Evolutionary conservation across 1,140 invertebrate genomes (phyloP), one percentile per base, ranked within the genome.

Genomic region (Zaprionus nigranus): DNA sequence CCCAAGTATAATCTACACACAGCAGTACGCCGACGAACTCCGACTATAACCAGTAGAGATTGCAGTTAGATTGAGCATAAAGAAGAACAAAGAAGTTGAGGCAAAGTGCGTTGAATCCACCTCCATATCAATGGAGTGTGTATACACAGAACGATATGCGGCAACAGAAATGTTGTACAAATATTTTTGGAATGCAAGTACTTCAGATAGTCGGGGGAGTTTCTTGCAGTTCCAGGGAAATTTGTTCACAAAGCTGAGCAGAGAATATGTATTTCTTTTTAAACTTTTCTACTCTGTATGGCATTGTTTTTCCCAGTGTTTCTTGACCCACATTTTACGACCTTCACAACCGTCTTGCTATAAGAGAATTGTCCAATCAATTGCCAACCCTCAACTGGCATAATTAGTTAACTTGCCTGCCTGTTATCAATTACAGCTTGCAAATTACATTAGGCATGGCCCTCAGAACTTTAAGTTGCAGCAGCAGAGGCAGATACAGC

Each of bases 341-440:
- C 72, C 66, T 71, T 63, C 7, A 7, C 28, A 60, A 26, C 30
- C 62, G 24, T 4, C 54, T 22, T 26, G 54, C 70, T 57, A 66
- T 24, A 24, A 54, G 53, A 30, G 51, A 68, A 28, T 49, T 51
- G 49, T 11, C 51, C 40, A 70, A 70, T 70, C 67, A 70, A 76
- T 64, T 43, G 4, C 17, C 26, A 56, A 56, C 73, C 73, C 49
- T 56, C 73, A 54, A 34, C 56, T 17, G 5, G 20, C 28, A 54
- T 61, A 75, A 63, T 75, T 76, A 76, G 56, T 59, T 53, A 68
- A 62, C 36, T 40, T 61, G 26, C 34, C 57, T 36, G 40, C 40
- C n/a, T 46, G 40, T 28, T 62, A 36, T 69, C 71, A 76, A 76
- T 76, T 76, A 72, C 38, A 72, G 57, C 36, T 64, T 65, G 12